phyloP scores from a whole-genome alignment of 2,797 vertebrate genomes.

The Alfaro cultratus region DNA sequence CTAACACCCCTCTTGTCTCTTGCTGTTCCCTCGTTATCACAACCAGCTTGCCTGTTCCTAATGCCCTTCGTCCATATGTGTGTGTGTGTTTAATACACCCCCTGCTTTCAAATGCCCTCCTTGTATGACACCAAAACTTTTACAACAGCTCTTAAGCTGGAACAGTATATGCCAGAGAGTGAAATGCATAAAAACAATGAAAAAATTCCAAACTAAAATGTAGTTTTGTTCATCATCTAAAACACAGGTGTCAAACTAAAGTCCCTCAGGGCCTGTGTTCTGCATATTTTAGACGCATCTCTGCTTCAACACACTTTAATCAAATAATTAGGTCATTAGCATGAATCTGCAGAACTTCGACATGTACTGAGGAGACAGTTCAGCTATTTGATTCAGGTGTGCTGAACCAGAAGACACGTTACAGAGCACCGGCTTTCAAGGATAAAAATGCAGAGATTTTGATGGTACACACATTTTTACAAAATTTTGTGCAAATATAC shows the following conservation, averaged over 20 bases:
- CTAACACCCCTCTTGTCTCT: slow-evolving; percentile 56
- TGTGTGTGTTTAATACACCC: slow-evolving; percentile 48
- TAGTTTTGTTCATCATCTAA: background rate
- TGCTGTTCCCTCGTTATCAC: slow-evolving; percentile 68
- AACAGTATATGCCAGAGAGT: background rate
- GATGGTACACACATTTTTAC: background rate
- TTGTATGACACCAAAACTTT: slow-evolving; percentile 47
- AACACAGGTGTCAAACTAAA: background rate
- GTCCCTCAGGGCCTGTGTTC: background rate
- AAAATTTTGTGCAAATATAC: background rate
- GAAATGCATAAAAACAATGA: background rate
- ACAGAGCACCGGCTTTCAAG: background rate
- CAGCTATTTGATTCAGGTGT: background rate
- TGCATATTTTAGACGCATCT: background rate
- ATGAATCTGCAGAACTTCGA: background rate
- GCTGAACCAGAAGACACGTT: background rate
- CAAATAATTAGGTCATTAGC: background rate
- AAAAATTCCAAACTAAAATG: background rate
- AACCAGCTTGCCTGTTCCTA: slow-evolving; percentile 56
- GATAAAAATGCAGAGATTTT: background rate
- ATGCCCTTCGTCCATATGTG: slow-evolving; percentile 53
- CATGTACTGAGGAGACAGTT: background rate
- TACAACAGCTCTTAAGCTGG: slow-evolving; percentile 26
- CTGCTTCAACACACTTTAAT: background rate
- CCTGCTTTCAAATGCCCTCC: slow-evolving; percentile 52